These are phyloP conservation scores for Helicoverpa zea DNA, from an alignment of 1,140 invertebrate species.

Conservation along the genomic window DNA sequence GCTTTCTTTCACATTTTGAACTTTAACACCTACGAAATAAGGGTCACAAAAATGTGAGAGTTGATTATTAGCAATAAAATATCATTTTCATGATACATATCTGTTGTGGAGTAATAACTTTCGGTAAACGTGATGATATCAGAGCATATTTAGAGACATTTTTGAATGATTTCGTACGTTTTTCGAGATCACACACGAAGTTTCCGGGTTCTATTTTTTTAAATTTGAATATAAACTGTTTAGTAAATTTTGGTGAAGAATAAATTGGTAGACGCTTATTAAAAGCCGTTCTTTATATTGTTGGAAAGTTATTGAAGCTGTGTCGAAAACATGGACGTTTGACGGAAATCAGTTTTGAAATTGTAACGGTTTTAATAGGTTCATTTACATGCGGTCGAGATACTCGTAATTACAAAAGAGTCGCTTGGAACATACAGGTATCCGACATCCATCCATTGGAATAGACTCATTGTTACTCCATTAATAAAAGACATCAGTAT, in stretches of 20 bases:
- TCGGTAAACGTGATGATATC: constrained; percentile 71
- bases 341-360: constrained; percentile 33
- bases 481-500: no score
- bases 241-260: constrained; percentile 17
- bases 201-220: constrained; percentile 60
- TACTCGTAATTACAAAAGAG: constrained; percentile 14
- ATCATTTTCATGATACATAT: constrained; percentile 72
- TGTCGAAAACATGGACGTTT: constrained; percentile 21
- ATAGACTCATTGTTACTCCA: no score
- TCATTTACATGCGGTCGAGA: background rate
- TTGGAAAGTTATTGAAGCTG: constrained; percentile 37
- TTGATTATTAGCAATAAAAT: constrained; percentile 65
- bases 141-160: constrained; percentile 59
- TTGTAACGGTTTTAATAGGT: constrained; percentile 26
- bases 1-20: constrained; percentile 46
- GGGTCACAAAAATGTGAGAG: constrained; percentile 39
- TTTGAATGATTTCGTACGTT: constrained; percentile 58
- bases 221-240: constrained; percentile 49
- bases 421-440: background rate
- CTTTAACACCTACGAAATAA: constrained; percentile 51
- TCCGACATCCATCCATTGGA: no score
- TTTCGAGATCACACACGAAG: constrained; percentile 73
- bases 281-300: constrained; percentile 34
- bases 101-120: constrained; percentile 59
- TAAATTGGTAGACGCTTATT: constrained; percentile 33